A percentile compares a stretch with the other conserved stretches of the same genome.
phyloP scores from a whole-genome alignment of 2,888 invertebrate genomes.

The Andrena bucephala region DNA sequence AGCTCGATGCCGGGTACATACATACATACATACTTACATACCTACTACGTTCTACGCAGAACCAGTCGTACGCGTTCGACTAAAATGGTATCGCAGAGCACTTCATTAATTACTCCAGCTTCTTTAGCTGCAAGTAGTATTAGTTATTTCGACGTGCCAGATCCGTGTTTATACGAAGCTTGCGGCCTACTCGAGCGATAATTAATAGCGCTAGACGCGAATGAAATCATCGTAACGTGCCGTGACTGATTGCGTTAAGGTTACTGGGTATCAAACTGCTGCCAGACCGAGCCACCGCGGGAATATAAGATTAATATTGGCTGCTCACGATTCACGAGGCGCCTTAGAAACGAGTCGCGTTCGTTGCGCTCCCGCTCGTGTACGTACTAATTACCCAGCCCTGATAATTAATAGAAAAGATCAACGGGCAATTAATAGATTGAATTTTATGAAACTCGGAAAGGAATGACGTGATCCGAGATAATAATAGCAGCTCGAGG shows the following conservation, averaged over 20 bases:
- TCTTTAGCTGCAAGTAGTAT: slow-evolving; percentile 60
- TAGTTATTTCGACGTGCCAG: slow-evolving; percentile 69
- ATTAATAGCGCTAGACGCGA: slow-evolving; percentile 70
- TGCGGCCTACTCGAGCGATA: slow-evolving; percentile 59
- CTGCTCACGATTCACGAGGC: slow-evolving; percentile 54
- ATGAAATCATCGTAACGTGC: slow-evolving; percentile 72
- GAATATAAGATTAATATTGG: slow-evolving; percentile 64
- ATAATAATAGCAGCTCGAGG: too few relatives aligned
- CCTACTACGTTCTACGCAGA: slow-evolving; percentile 20
- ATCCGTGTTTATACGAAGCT: slow-evolving; percentile 61
- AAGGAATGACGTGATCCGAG: neutral
- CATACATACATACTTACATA: neutral
- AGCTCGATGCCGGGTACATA: neutral
- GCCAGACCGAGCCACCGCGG: slow-evolving; percentile 43
- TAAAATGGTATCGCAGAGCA: slow-evolving; percentile 64
- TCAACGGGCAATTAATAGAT: slow-evolving; percentile 15
- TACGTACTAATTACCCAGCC: slow-evolving; percentile 46
- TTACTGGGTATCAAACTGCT: slow-evolving; percentile 63
- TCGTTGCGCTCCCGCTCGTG: slow-evolving; percentile 1
- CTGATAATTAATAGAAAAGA: slow-evolving; percentile 26
- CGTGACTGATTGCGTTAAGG: slow-evolving; percentile 71
- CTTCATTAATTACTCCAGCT: slow-evolving; percentile 62
- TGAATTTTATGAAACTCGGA: slow-evolving; percentile 21
- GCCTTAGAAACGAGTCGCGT: slow-evolving; percentile 9
- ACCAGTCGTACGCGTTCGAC: slow-evolving; percentile 60